A percentile compares a stretch with the other conserved stretches of the same genome.
phyloP scores from a whole-genome alignment of 2,113 vertebrate genomes.

The Pangasianodon gigas region DNA sequence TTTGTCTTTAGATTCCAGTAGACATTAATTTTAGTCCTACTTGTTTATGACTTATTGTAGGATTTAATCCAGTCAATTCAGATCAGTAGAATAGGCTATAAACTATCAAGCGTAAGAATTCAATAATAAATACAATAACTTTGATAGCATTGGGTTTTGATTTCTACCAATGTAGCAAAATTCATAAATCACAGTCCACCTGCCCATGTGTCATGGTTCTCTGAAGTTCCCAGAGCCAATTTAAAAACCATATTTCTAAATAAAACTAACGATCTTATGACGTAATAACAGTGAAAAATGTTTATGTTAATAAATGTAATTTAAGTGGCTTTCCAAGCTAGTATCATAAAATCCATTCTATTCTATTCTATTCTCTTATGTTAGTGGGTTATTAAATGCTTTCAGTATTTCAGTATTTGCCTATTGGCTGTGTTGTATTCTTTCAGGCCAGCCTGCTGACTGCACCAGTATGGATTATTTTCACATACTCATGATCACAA shows the following conservation, averaged over 20 bases:
- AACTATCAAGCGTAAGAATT: background rate
- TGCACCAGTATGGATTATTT: background rate
- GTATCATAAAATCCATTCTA: background rate
- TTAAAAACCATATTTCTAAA: background rate
- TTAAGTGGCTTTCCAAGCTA: background rate
- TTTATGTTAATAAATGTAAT: background rate
- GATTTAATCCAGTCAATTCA: background rate
- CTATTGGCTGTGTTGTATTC: background rate
- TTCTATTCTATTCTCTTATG: background rate
- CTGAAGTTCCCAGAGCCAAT: background rate
- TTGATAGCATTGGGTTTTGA: no score
- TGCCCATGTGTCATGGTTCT: no score
- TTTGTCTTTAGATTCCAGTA: background rate
- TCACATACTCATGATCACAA: background rate
- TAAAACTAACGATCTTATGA: background rate
- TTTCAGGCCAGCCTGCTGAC: background rate
- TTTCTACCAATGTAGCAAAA: background rate
- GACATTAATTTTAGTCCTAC: background rate
- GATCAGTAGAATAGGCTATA: background rate
- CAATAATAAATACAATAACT: no score
- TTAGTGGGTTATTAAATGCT: background rate
- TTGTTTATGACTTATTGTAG: no score
- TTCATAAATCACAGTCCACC: background rate
- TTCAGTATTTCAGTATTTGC: background rate
- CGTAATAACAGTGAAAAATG: background rate